Base-by-base conservation (phyloP, 2,888 invertebrate genomes). In the Strigamia transsilvanica region DNA sequence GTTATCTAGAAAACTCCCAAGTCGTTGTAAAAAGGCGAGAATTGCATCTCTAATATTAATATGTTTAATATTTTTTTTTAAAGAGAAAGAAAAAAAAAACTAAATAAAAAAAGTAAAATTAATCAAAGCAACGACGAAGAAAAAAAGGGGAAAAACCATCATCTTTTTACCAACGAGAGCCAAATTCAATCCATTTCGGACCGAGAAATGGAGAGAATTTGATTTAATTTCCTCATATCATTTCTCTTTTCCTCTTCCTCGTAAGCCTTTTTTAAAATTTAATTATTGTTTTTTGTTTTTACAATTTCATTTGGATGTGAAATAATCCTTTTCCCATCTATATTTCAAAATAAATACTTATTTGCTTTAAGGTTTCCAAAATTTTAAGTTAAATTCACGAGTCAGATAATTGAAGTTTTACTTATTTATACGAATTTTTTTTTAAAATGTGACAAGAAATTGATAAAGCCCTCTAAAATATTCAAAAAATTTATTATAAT, bases 151-250 rank as follows among this genome's bases (percentile, higher is more conserved):
- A 13, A 73, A 73, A 73, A 73, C 23, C 27, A 27, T n/a, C 73
- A 73, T 73, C 73, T 73, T n/a, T n/a, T n/a, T 73, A 73, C 73
- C 73, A 73, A 3, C 32, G 73, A n/a, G 73, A 73, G 73, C 27
- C 27, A 73, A 73, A 73, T 73, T 73, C 73, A 73, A 73, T 73
- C 73, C 73, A 73, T 73, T 73, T 73, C 73, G 73, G 73, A 73
- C 73, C 27, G 73, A 73, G 73, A 73, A 73, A 73, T 73, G 73
- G 73, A 73, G 73, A 73, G 32, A 73, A 73, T 73, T 73, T 73
- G 73, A 73, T 73, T 73, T 73, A 27, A 73, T 73, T 73, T 73
- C 73, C 73, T 73, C 73, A 73, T 73, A 73, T 73, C 73, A 32
- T 73, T n/a, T 73, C 73, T 73, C 32, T 27, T 66, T 15, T 66